phyloP scores from a whole-genome alignment of 2,888 invertebrate genomes.

The Orchestes rusci region DNA sequence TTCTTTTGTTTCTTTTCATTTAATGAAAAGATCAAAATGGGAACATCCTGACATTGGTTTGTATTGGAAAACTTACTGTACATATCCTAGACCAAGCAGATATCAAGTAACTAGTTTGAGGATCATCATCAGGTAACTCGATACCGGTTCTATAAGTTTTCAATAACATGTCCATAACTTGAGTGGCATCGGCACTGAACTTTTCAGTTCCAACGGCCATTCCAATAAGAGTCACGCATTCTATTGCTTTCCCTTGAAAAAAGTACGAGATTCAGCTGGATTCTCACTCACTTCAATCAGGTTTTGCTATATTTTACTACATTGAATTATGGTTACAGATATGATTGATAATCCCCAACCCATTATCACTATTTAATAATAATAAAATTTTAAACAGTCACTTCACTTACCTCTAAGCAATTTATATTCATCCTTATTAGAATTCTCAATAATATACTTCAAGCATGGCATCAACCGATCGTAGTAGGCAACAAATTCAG shows the following conservation, averaged over 20 bases:
- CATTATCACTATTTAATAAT: no score
- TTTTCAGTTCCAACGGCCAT: conserved; percentile 74
- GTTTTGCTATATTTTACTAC: no score
- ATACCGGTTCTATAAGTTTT: conserved; percentile 78
- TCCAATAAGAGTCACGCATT: conserved; percentile 97
- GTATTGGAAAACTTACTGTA: no score
- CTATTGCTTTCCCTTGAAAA: conserved; percentile 75
- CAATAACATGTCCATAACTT: conserved; percentile 91
- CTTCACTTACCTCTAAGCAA: conserved; percentile 70
- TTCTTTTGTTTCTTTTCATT: no score
- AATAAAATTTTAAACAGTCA: no score
- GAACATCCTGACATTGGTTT: no score
- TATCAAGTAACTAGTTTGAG: conserved; percentile 95
- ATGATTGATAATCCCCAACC: no score
- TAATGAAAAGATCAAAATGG: no score
- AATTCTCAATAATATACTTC: conserved; percentile 95
- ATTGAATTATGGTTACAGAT: no score
- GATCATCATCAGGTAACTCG: conserved; percentile 87
- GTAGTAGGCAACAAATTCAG: conserved; percentile 91
- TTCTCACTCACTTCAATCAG: not conserved
- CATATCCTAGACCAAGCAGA: conserved; percentile 99
- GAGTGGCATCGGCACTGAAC: conserved; percentile 86
- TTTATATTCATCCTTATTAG: conserved; percentile 78
- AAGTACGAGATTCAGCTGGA: not conserved
- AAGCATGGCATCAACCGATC: conserved; percentile 90